Evolutionary conservation across 2,797 vertebrate species (phyloP).

Genomic region (Synanceia verrucosa): DNA sequence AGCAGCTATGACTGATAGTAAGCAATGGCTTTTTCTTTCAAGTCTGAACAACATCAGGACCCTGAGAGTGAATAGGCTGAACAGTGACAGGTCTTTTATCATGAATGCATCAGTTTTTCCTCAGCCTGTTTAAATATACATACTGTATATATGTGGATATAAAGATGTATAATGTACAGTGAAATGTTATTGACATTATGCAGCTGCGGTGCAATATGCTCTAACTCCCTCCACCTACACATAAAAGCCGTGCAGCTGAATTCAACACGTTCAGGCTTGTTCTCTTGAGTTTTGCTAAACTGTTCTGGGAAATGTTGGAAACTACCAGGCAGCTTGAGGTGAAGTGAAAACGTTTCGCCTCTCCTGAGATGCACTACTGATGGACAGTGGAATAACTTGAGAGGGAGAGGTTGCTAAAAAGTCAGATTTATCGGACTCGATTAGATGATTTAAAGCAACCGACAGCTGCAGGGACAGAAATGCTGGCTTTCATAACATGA

Average conservation of each 20-base stretch:
- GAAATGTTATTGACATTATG: background rate
- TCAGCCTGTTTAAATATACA: background rate
- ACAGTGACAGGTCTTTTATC: background rate
- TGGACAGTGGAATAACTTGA: background rate
- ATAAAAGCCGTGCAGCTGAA: conserved; percentile 1
- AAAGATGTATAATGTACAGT: background rate
- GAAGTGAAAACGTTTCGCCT: background rate
- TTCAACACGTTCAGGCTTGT: conserved; percentile 18
- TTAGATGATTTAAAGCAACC: background rate
- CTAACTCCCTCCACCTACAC: background rate
- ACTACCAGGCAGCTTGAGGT: background rate
- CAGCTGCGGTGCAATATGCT: no score
- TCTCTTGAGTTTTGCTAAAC: background rate
- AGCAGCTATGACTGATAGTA: background rate
- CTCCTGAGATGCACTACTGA: background rate
- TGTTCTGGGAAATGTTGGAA: background rate
- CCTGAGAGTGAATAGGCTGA: background rate
- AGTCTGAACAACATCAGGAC: background rate
- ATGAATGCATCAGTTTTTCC: background rate
- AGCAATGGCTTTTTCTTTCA: background rate
- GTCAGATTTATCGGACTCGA: background rate
- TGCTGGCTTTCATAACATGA: conserved; percentile 31
- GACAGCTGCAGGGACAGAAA: conserved; percentile 3
- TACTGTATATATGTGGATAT: background rate
- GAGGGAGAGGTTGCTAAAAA: background rate